Percentiles rank a stretch among this genome's conserved stretches.
These are phyloP conservation scores for Yoshiicerus persimilis DNA, from an alignment of 1,140 invertebrate genomes.

Conservation along the genomic window DNA sequence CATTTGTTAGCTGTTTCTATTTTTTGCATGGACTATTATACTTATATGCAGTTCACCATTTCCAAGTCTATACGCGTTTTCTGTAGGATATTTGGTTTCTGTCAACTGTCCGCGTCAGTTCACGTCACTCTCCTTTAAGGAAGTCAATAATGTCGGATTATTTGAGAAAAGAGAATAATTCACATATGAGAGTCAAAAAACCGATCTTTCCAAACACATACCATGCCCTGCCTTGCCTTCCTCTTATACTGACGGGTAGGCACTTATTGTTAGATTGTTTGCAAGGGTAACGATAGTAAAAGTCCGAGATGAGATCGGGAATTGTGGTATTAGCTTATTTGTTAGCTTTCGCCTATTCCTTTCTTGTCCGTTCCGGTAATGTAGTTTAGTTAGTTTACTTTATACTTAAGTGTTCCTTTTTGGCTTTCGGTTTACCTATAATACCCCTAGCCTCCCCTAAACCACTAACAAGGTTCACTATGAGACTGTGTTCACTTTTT, in stretches of 20 bases:
- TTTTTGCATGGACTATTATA: neutral
- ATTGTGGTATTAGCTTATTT: neutral
- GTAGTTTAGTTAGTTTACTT: neutral
- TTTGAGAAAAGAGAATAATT: neutral
- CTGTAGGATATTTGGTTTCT: neutral
- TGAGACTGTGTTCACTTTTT: neutral
- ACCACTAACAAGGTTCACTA: neutral
- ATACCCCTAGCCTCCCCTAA: neutral
- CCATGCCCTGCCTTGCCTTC: neutral
- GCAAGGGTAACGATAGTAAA: neutral
- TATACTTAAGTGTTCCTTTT: neutral
- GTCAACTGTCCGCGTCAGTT: neutral
- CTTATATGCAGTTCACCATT: neutral
- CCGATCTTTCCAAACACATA: neutral
- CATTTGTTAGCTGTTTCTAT: neutral
- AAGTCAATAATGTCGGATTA: slow-evolving; percentile 1
- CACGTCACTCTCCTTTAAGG: neutral
- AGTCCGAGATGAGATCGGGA: neutral
- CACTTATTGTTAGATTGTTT: neutral
- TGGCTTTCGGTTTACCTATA: neutral
- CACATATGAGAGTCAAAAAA: neutral
- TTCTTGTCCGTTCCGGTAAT: neutral
- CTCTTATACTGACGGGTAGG: neutral
- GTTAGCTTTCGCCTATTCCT: neutral
- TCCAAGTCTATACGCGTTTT: neutral